Conservation (phyloP, 2,888 invertebrate species). For the Ophion ellenae region DNA sequence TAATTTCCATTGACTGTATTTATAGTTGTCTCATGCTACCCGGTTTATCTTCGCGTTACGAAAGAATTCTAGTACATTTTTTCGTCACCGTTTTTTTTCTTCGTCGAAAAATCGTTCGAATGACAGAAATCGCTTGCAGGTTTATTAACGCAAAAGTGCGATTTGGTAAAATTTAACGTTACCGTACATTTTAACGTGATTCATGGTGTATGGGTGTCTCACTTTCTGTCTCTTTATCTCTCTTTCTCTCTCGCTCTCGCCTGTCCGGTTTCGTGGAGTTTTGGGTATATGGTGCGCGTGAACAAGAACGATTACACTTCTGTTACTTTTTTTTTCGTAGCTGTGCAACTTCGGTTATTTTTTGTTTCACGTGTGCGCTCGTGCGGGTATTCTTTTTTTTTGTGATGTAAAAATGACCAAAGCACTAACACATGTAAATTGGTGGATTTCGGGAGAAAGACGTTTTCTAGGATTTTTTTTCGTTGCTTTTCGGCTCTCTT, state of each 20-base stretch:
- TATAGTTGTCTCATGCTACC: slow-evolving; percentile 74
- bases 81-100: slow-evolving; percentile 30
- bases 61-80: slow-evolving; percentile 19
- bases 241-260: slow-evolving; percentile 33
- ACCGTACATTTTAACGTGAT: slow-evolving; percentile 61
- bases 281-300: slow-evolving; percentile 55
- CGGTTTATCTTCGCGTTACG: slow-evolving; percentile 68
- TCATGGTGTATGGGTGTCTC: slow-evolving; percentile 64
- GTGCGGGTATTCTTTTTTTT: slow-evolving; percentile 15
- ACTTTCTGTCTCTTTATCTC: neutral
- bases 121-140: neutral
- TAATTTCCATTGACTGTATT: slow-evolving; percentile 81
- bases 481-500: slow-evolving; percentile 36
- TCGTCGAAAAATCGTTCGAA: slow-evolving; percentile 1
- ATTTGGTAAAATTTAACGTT: slow-evolving; percentile 31
- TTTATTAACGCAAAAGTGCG: neutral
- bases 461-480: slow-evolving; percentile 38
- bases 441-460: slow-evolving; percentile 38
- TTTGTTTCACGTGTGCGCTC: neutral
- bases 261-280: slow-evolving; percentile 60
- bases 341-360: slow-evolving; percentile 23
- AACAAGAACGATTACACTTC: slow-evolving; percentile 37
- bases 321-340: slow-evolving; percentile 46
- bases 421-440: slow-evolving; percentile 10
- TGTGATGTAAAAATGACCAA: slow-evolving; percentile 27